These are phyloP conservation scores for Crocallis elinguaria DNA, from an alignment of 2,888 invertebrate species.

Conservation along the genomic window DNA sequence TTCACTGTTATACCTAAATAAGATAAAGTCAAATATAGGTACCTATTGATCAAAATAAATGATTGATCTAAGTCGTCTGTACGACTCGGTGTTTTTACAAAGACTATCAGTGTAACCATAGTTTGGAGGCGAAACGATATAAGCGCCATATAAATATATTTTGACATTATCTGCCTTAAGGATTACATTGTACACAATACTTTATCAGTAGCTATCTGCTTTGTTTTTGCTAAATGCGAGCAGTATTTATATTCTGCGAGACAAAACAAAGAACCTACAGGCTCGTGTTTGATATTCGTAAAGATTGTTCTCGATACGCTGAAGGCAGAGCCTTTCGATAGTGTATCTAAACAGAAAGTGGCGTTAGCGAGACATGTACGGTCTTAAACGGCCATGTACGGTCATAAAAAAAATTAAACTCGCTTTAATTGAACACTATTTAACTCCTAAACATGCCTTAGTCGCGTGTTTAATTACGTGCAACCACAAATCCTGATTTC, in stretches of 20 bases:
- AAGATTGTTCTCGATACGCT: too few species aligned
- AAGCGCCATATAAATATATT: slow-evolving; percentile 30
- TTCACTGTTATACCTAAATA: not conserved
- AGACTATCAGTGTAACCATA: slow-evolving; percentile 27
- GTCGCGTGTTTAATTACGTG: too few species aligned
- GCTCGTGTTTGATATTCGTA: too few species aligned
- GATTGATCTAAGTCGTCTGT: slow-evolving; percentile 15
- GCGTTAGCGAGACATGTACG: too few species aligned
- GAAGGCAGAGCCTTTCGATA: too few species aligned
- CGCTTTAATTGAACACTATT: too few species aligned
- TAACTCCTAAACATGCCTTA: too few species aligned
- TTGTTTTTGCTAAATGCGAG: not conserved
- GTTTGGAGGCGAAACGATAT: slow-evolving; percentile 20
- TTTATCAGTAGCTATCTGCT: slow-evolving; percentile 15
- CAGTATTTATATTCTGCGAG: not conserved
- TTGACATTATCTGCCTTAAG: slow-evolving; percentile 32
- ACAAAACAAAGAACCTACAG: not conserved
- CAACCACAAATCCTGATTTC: too few species aligned
- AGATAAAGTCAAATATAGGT: slow-evolving; percentile 3
- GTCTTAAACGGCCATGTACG: too few species aligned
- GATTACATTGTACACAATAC: not conserved
- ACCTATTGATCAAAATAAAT: slow-evolving; percentile 12
- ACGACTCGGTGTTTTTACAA: slow-evolving; percentile 22
- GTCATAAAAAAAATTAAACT: too few species aligned
- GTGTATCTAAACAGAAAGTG: too few species aligned